Base-by-base conservation (phyloP, 2,888 invertebrate species). In the Autographa gamma region DNA sequence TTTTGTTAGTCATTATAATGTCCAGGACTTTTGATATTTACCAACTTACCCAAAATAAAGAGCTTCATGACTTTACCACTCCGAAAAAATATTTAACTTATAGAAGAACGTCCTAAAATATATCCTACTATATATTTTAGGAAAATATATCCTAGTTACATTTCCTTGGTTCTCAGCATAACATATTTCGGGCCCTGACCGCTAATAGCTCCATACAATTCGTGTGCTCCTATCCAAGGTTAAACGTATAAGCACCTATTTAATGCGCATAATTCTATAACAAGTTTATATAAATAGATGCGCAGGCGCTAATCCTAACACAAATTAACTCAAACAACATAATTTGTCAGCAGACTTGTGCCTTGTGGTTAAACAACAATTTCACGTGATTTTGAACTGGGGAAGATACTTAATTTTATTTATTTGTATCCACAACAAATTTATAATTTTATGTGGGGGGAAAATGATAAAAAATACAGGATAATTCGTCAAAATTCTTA, bases 261-360 rank as follows among this genome's bases (percentile, higher is more conserved):
- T 65, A 41, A 25, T 63, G 32, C 16, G 48, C 13, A 56, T 56
- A 5, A 56, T 56, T 13, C 19, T 56, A 56, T 56, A 8, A 25
- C 25, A 19, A 14, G 11, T 56, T 56, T 19, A 56, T 25, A 56
- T 56, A 19, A 19, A 56, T 56, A 56, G 54, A 56, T 25, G 54
- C 25, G 54, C 13, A 56, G 18, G 13, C 19, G 54, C 54, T 56
- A 56, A 56, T 56, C 13, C 13, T 13, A 13, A 56, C 19, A 56
- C 54, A 56, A 56, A 56, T 9, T 31, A 31, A 31, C 31, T 58
- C 25, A 58, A 14, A 62, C 66, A 25, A 34, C 32, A 52, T 48
- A 16, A 59, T 65, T 77, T 71, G 77, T 77, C 77, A 58, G 41
- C 66, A 66, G 73, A 77, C 66, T 80, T 80, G 66, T 13, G 11